Conservation (phyloP, 2,888 invertebrate genomes). For the Lordiphosa andalusiaca region DNA sequence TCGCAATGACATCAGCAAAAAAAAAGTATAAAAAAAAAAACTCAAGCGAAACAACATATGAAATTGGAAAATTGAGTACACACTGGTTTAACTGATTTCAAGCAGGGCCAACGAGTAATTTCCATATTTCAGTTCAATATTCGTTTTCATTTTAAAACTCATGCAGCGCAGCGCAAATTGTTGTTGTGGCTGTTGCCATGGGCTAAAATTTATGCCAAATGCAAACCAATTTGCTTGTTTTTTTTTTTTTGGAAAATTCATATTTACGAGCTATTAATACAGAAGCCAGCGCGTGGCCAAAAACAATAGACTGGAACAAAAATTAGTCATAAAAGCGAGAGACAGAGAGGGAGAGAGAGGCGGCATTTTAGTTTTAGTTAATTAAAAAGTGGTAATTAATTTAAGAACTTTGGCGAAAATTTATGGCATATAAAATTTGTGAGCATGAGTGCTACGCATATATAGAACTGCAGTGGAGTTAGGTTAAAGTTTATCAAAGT, state of each 20-base stretch:
- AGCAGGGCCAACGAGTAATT: conserved; percentile 13
- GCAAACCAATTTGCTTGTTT: conserved; percentile 41
- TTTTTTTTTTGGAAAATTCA: conserved; percentile 43
- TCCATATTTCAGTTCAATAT: conserved; percentile 8
- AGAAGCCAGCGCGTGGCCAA: conserved; percentile 52
- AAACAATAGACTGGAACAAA: conserved; percentile 23
- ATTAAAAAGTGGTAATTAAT: too few species aligned
- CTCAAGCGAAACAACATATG: conserved; percentile 11
- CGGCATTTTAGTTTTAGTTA: too few species aligned
- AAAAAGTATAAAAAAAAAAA: conserved; percentile 24
- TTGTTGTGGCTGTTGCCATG: not conserved
- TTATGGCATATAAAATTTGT: too few species aligned
- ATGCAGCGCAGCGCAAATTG: conserved; percentile 27
- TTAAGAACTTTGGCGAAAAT: too few species aligned
- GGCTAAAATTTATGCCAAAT: conserved; percentile 33
- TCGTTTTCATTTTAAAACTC: conserved; percentile 10
- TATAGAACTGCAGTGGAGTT: too few species aligned
- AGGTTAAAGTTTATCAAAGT: not conserved
- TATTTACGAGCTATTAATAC: conserved; percentile 68
- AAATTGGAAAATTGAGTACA: conserved; percentile 27
- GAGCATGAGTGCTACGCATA: too few species aligned
- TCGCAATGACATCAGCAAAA: conserved; percentile 64
- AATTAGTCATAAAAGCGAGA: too few species aligned
- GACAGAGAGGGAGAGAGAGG: too few species aligned
- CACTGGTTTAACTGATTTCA: conserved; percentile 6